Base-by-base conservation (phyloP, 1,140 invertebrate genomes). In the Triops cancriformis region DNA sequence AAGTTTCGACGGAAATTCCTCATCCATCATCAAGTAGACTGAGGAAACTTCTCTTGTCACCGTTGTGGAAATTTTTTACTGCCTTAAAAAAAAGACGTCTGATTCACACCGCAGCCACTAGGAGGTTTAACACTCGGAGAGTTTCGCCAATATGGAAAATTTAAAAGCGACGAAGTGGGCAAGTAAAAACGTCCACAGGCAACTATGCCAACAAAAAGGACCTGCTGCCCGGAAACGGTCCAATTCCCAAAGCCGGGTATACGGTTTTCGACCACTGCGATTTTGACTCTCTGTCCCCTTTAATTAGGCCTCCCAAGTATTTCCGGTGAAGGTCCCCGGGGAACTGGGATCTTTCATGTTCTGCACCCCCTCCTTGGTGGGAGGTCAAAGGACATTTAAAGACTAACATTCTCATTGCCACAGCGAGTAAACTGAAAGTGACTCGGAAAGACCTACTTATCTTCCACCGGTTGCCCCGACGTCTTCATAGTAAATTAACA, bases 251-350 rank as follows among this genome's bases (percentile, higher is more conserved):
- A 64, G 51, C 18, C 23, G 10, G 51, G 51, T 14, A 18, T 23
- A 64, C 14, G n/a, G 51, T 64, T 64, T 64, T 23, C 51, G 14
- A 64, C 51, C 51, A 64, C 51, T n/a, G 3, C 51, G 7, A 4
- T 64, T 64, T 64, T 64, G 23, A 23, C 51, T 64, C 5, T 11
- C 51, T 9, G 51, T 64, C 51, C 51, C 51, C 51, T 64, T 23
- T 64, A 64, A 64, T 64, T 64, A 64, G 51, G 51, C 51, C 51
- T 64, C 51, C 51, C 51, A 23, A 64, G 51, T 64, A 18, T 64
- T 64, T 64, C 51, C 51, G 51, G 51, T n/a, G 51, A 64, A 64
- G 51, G 14, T 6, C 51, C 23, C 14, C 51, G 23, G 51, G 51
- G 51, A 64, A 18, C 51, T 23, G 51, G 14, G n/a, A 64, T 64